Evolutionary conservation across 2,113 vertebrate genomes (phyloP).

Genomic region (Nicator chloris): DNA sequence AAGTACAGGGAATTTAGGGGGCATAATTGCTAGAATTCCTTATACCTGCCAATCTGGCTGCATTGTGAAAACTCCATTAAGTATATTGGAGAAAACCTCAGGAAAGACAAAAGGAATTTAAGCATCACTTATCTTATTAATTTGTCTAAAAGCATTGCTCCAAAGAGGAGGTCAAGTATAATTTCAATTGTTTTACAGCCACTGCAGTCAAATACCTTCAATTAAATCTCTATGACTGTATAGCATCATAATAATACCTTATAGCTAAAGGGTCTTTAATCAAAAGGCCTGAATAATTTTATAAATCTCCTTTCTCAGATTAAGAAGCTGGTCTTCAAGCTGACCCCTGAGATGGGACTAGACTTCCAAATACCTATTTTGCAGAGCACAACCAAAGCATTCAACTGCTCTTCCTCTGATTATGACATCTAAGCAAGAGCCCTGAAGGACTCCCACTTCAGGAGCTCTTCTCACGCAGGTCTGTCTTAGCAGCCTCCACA

Average conservation of each 20-base stretch:
- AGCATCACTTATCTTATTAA: neutral
- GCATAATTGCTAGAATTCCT: neutral
- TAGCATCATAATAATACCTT: neutral
- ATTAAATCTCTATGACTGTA: neutral
- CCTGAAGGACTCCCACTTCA: neutral
- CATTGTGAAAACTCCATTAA: neutral
- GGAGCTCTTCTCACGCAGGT: neutral
- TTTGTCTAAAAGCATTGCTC: neutral
- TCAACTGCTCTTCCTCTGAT: neutral
- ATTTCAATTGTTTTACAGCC: constrained; percentile 8
- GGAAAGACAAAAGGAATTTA: neutral
- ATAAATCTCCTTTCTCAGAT: neutral
- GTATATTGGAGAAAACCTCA: neutral
- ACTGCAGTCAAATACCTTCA: neutral
- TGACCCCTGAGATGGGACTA: neutral
- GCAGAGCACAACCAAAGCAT: neutral
- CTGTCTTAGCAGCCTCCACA: neutral
- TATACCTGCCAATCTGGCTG: neutral
- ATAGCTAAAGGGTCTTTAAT: neutral
- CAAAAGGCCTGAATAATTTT: neutral
- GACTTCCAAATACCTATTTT: neutral
- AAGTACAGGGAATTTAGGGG: neutral
- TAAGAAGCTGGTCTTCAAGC: neutral
- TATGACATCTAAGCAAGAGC: neutral
- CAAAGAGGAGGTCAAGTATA: neutral